A percentile compares a stretch with the other conserved stretches of the same genome.
Evolutionary conservation across 2,113 vertebrate genomes (phyloP).

Genomic region (Dipodomys ordii): DNA sequence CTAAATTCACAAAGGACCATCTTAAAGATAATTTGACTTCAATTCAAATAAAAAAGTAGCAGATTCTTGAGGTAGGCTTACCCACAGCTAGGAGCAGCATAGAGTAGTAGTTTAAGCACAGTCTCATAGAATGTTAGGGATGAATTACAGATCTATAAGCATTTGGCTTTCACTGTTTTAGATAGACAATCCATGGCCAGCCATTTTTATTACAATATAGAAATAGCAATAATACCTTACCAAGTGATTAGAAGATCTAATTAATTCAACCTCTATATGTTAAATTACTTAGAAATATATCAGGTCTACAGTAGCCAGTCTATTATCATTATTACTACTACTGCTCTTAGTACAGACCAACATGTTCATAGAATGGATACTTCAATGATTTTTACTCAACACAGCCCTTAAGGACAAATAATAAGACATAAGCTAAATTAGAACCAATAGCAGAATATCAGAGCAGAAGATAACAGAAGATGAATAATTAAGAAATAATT

Average conservation of each 20-base stretch:
- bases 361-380: not conserved
- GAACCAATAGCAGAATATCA: not conserved
- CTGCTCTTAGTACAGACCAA: not conserved
- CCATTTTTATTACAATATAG: not conserved
- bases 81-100: rapidly evolving
- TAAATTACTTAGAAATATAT: not conserved
- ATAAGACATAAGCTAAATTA: not conserved
- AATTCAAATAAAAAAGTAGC: not conserved
- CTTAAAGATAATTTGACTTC: not conserved
- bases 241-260: not conserved
- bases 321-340: not conserved
- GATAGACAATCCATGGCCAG: not conserved
- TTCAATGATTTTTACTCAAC: not conserved
- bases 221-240: not conserved
- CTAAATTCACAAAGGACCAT: not conserved
- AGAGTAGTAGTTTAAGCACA: too few relatives aligned
- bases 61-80: not conserved
- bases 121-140: not conserved
- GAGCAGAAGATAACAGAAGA: not conserved
- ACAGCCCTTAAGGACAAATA: not conserved
- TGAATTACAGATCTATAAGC: not conserved
- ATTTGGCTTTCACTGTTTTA: not conserved
- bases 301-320: not conserved
- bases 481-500: not conserved
- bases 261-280: not conserved